Conservation (phyloP, 2,888 invertebrate species). For the Sericinus montela region DNA sequence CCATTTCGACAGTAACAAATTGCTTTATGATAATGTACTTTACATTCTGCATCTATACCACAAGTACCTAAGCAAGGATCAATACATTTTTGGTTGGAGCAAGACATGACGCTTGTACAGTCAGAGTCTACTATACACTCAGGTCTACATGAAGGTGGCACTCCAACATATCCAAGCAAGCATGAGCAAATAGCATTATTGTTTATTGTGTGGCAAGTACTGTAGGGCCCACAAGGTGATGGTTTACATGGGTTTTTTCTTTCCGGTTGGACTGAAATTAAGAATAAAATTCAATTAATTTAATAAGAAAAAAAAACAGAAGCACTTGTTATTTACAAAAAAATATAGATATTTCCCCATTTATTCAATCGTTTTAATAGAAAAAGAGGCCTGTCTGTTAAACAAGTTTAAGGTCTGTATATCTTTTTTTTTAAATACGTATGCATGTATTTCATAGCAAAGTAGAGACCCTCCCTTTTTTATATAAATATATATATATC, state of each 20-base stretch:
- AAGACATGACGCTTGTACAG: slow-evolving; percentile 86
- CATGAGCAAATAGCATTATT: slow-evolving; percentile 86
- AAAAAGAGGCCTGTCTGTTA: too few relatives aligned
- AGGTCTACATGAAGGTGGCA: slow-evolving; percentile 87
- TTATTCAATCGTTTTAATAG: too few relatives aligned
- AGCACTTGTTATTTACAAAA: too few relatives aligned
- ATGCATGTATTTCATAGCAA: too few relatives aligned
- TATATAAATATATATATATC: too few relatives aligned
- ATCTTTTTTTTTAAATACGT: too few relatives aligned
- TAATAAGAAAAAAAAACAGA: too few relatives aligned
- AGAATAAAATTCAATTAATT: background rate
- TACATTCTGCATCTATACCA: slow-evolving; percentile 87
- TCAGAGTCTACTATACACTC: slow-evolving; percentile 91
- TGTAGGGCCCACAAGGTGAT: slow-evolving; percentile 88
- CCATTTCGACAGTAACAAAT: slow-evolving; percentile 88
- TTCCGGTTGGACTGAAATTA: slow-evolving; percentile 39
- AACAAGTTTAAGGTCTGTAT: too few relatives aligned
- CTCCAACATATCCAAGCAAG: slow-evolving; percentile 85
- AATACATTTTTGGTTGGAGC: slow-evolving; percentile 87
- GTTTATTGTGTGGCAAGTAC: slow-evolving; percentile 80
- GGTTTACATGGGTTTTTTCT: slow-evolving; percentile 80
- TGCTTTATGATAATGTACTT: slow-evolving; percentile 90
- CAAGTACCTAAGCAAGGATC: slow-evolving; percentile 91
- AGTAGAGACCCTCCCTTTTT: too few relatives aligned
- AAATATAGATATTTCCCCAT: too few relatives aligned